Evolutionary conservation across 2,797 vertebrate species (phyloP).

Genomic region (Prionace glauca): DNA sequence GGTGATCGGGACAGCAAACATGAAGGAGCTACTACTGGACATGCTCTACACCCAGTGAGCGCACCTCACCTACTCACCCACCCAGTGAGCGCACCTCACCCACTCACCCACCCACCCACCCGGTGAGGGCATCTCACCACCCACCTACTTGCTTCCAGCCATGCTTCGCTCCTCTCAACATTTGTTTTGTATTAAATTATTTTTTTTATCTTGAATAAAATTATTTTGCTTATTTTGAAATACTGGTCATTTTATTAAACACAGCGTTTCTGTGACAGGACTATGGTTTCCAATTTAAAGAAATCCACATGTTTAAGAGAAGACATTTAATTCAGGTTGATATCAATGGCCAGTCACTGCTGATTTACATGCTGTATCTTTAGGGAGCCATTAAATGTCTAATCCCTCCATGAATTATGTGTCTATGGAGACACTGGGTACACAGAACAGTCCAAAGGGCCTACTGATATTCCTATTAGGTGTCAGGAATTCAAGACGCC

Average conservation of each 20-base stretch:
- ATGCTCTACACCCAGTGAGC: slow-evolving; percentile 66
- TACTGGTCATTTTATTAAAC: background rate
- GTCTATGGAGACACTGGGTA: background rate
- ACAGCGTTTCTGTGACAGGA: background rate
- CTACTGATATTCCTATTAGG: background rate
- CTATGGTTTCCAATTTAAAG: background rate
- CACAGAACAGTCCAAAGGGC: background rate
- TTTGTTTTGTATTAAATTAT: slow-evolving; percentile 2
- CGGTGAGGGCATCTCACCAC: slow-evolving; percentile 41
- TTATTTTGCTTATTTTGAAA: slow-evolving; percentile 15
- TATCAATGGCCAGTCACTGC: background rate
- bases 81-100: slow-evolving; percentile 42
- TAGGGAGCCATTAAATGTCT: background rate
- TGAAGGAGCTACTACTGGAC: slow-evolving; percentile 69
- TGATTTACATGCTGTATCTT: background rate
- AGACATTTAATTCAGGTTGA: background rate
- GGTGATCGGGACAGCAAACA: slow-evolving; percentile 69
- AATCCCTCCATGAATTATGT: background rate
- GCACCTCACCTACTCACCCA: background rate
- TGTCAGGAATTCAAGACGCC: background rate
- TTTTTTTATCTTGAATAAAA: slow-evolving; percentile 25
- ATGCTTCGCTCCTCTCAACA: background rate
- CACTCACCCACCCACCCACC: slow-evolving; percentile 37
- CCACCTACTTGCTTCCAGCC: background rate
- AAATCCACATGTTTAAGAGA: background rate